phyloP scores from a whole-genome alignment of 92 coral and sea anemone genomes.

The Bergia sp. region DNA sequence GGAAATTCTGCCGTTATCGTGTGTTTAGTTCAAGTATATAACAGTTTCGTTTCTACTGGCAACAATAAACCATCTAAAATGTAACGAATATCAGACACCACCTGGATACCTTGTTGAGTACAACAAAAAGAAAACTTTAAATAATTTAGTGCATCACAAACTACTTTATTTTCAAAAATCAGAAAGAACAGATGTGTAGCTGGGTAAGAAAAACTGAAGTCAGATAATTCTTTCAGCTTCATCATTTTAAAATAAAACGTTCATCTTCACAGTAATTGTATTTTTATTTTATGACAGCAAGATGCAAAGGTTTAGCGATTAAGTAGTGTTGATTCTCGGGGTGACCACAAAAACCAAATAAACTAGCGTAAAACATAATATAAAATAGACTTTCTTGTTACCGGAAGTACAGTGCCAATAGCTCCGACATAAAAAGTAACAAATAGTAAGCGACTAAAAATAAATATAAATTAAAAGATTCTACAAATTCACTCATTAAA shows the following conservation, averaged over 20 bases:
- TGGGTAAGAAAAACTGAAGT: neutral
- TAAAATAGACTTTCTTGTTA: no score
- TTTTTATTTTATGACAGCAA: no score
- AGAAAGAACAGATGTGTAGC: neutral
- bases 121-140: slow-evolving; percentile 17
- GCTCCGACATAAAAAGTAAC: no score
- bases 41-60: slow-evolving; percentile 18
- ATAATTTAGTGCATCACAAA: slow-evolving; percentile 1
- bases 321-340: no score
- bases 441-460: no score
- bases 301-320: no score
- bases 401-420: no score
- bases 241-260: neutral
- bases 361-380: no score
- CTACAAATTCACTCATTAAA: no score
- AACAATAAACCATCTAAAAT: slow-evolving; percentile 1
- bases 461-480: no score
- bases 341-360: no score
- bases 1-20: neutral
- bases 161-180: neutral
- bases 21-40: neutral
- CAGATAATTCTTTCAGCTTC: neutral
- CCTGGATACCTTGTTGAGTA: neutral
- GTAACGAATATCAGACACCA: neutral
- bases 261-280: neutral